phyloP scores from a whole-genome alignment of 2,888 invertebrate genomes.

The Andricus curvator region DNA sequence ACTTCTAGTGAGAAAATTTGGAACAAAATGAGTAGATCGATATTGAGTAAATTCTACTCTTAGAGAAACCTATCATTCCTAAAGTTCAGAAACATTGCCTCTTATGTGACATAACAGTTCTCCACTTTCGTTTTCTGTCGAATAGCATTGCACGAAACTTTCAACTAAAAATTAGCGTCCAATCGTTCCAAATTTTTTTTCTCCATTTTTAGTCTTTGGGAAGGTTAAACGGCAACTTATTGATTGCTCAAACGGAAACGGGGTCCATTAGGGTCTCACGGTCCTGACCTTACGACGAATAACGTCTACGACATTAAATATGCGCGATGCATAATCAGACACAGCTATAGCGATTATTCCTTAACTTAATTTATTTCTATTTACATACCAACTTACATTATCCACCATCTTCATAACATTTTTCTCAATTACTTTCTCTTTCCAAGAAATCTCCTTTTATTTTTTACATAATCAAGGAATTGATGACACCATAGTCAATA shows the following conservation, averaged over 20 bases:
- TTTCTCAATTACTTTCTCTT: constrained; percentile 31
- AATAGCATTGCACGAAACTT: not conserved
- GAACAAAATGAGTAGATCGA: too few species aligned
- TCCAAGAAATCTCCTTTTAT: constrained; percentile 2
- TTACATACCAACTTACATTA: constrained; percentile 2
- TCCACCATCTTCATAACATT: not conserved
- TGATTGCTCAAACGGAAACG: constrained; percentile 64
- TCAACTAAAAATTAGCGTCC: not conserved
- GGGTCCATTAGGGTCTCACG: constrained; percentile 66
- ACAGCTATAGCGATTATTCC: constrained; percentile 24
- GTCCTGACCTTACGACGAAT: constrained; percentile 68
- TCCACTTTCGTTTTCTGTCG: not conserved
- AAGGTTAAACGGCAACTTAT: constrained; percentile 43
- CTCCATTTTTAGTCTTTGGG: not conserved
- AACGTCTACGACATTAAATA: constrained; percentile 58
- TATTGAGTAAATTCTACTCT: not conserved
- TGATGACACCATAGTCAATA: not conserved
- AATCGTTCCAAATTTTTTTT: not conserved
- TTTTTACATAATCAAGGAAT: constrained; percentile 17
- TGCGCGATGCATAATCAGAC: constrained; percentile 57
- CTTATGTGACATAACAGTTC: not conserved
- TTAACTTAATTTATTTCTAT: constrained; percentile 37
- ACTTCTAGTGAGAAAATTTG: too few species aligned
- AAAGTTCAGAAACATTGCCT: not conserved
- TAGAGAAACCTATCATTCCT: not conserved